Evolutionary conservation across 2,113 vertebrate genomes (phyloP).

Genomic region (Psilopsiagon aurifrons): DNA sequence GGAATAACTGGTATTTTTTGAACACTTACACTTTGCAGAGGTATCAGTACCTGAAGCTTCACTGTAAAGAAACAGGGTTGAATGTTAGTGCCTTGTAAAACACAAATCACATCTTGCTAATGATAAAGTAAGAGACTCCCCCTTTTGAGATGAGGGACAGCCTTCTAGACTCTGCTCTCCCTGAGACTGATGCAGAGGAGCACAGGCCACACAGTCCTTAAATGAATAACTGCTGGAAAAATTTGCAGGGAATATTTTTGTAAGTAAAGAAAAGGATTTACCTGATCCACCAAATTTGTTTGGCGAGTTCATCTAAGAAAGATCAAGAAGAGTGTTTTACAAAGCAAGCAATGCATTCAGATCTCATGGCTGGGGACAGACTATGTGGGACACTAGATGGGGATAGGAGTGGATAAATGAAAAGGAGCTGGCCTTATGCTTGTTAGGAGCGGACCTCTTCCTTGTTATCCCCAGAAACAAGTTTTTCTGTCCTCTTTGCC

Average conservation of each 20-base stretch:
- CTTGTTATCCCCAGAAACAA: not conserved
- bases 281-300: not conserved
- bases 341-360: not conserved
- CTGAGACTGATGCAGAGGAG: not conserved
- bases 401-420: not conserved
- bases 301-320: not conserved
- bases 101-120: not conserved
- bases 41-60: not conserved
- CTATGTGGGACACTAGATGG: not conserved
- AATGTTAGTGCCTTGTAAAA: not conserved
- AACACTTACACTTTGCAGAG: not conserved
- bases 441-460: not conserved
- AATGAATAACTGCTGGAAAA: not conserved
- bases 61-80: not conserved
- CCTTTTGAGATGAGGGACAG: not conserved
- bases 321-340: not conserved
- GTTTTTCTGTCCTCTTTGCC: not conserved
- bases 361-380: not conserved
- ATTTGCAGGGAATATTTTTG: not conserved
- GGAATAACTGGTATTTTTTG: not conserved
- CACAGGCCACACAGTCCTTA: not conserved
- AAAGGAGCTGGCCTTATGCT: not conserved
- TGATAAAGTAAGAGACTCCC: not conserved
- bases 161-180: not conserved
- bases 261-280: constrained; percentile 6